Base-by-base conservation (phyloP, 2,113 vertebrate genomes). In the Theristicus caerulescens region DNA sequence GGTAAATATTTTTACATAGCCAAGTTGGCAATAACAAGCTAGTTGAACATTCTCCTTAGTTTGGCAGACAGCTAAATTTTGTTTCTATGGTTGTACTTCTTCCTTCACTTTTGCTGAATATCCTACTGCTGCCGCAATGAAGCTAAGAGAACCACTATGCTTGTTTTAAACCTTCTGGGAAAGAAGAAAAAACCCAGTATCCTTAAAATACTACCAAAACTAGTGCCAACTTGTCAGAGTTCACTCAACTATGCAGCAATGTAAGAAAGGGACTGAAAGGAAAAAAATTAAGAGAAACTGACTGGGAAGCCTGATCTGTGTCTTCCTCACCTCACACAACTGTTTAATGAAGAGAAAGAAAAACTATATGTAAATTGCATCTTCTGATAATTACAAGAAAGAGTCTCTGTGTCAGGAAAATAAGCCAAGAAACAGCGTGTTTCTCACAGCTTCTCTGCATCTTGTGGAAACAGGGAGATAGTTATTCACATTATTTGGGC, bases 121-220 rank as follows among this genome's bases (percentile, higher is more conserved):
- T 8, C 66, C 38, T 81, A 47, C 29, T 57, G 66, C 46, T 94
- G 46, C 73, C 7, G 7, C 70, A 89, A n/a, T 1, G 6, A 92
- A 80, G 34, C 62, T 38, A 67, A 70, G 25, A 82, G 65, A 72
- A 81, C 34, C 36, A 7, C 40, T 73, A 11, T 7, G 46, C 25
- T 55, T 92, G 49, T 85, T 96, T 94, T 85, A 96, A 77, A 87
- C 11, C 31, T 74, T 71, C 65, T 84, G 81, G 57, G 42, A 82
- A 90, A 79, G 59, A 84, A 93, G 20, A 21, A 94, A 71, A 79
- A 72, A 13, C 3, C 0, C 49, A 72, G 6, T 40, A 61, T 62
- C 59, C 47, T 58, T 72, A 77, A 94, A 91, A 80, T 65, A 66
- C 65, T 81, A 83, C 38, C 77, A 44, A 86, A 94, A 78, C 32